Conservation (phyloP, 2,113 vertebrate species). For the Paraplagusia blochii region DNA sequence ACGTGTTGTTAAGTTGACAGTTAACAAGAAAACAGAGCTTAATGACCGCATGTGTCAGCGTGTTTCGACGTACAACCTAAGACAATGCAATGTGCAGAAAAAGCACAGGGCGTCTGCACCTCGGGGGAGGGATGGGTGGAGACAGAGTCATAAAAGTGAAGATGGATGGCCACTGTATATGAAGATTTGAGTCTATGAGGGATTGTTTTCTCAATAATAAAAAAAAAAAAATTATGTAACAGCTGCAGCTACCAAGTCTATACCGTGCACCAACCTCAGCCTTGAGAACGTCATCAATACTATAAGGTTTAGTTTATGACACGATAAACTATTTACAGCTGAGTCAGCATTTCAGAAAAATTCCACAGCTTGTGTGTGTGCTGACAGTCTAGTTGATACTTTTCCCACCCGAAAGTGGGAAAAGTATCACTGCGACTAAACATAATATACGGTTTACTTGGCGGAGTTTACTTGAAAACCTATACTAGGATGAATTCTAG, state of each 20-base stretch:
- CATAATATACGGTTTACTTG: conserved; percentile 22
- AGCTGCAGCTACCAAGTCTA: conserved; percentile 30
- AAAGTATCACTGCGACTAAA: conserved; percentile 6
- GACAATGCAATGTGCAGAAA: conserved; percentile 22
- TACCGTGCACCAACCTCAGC: conserved; percentile 18
- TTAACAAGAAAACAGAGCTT: neutral
- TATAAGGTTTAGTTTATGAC: conserved; percentile 1
- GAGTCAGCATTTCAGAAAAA: conserved; percentile 9
- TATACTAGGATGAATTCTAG: conserved; percentile 15
- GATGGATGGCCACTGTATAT: conserved; percentile 37
- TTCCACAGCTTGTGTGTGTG: conserved; percentile 6
- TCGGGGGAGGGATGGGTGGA: conserved; percentile 36
- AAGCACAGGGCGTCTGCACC: conserved; percentile 27
- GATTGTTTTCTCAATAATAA: conserved; percentile 28
- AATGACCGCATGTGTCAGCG: conserved; percentile 13
- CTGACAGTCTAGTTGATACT: conserved; percentile 11
- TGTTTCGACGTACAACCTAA: conserved; percentile 5
- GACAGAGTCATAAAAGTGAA: conserved; percentile 46
- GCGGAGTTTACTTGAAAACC: conserved; percentile 35
- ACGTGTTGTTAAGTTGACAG: conserved; percentile 3
- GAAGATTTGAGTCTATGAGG: conserved; percentile 14
- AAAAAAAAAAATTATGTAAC: conserved; percentile 34
- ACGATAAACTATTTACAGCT: conserved; percentile 12
- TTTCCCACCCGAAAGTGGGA: conserved; percentile 40
- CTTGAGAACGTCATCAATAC: conserved; percentile 30